Evolutionary conservation across 2,113 vertebrate genomes (phyloP).

Genomic region (Pterophyllum scalare): DNA sequence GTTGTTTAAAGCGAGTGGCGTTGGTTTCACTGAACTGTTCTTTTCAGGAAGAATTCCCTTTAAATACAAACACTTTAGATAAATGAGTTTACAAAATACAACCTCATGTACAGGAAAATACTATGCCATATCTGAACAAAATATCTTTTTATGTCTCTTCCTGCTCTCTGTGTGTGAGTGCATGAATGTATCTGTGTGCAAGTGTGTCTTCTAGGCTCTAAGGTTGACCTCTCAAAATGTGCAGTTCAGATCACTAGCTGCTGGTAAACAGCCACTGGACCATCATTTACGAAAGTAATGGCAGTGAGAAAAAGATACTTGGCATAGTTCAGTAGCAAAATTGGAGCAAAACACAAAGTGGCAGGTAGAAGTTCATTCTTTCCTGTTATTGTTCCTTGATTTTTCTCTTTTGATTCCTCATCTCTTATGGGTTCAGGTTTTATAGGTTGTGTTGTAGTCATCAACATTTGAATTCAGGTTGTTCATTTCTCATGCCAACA

Average conservation of each 20-base stretch:
- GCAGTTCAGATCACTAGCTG: slow-evolving; percentile 31
- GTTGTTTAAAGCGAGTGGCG: slow-evolving; percentile 39
- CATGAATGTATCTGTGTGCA: not conserved
- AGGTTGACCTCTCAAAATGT: slow-evolving; percentile 34
- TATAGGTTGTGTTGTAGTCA: not conserved
- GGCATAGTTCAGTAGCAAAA: not conserved
- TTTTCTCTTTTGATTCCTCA: not conserved
- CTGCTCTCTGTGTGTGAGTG: slow-evolving; percentile 38
- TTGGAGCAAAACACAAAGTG: slow-evolving; percentile 19
- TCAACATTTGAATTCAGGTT: slow-evolving; percentile 12
- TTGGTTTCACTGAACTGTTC: slow-evolving; percentile 51
- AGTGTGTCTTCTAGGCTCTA: not conserved
- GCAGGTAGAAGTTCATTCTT: not conserved
- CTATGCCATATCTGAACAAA: slow-evolving; percentile 80
- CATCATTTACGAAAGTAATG: not conserved
- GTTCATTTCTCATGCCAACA: not conserved
- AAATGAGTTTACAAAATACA: slow-evolving; percentile 75
- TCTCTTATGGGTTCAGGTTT: slow-evolving; percentile 29
- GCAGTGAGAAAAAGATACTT: not conserved
- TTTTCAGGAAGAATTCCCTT: slow-evolving; percentile 64
- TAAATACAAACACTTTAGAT: slow-evolving; percentile 70
- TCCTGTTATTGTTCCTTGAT: not conserved
- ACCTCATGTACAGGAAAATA: slow-evolving; percentile 81
- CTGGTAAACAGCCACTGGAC: slow-evolving; percentile 1
- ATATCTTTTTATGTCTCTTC: slow-evolving; percentile 53